Conservation (phyloP, 2,797 vertebrate species). For the Adelosebastes latens region DNA sequence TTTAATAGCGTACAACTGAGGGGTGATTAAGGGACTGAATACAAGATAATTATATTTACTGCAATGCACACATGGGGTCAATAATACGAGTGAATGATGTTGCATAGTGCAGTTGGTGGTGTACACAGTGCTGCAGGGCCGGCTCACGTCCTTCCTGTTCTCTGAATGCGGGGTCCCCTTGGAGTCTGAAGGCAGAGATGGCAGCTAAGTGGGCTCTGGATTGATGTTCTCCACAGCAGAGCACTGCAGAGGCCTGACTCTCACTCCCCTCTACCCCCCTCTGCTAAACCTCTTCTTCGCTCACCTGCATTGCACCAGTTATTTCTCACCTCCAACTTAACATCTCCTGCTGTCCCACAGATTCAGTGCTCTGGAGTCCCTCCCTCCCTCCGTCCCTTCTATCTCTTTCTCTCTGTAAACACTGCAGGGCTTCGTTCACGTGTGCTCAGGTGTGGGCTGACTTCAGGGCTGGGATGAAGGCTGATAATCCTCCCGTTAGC, state of each 20-base stretch:
- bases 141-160: slow-evolving; percentile 43
- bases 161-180: slow-evolving; percentile 40
- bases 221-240: slow-evolving; percentile 74
- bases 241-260: slow-evolving; percentile 76
- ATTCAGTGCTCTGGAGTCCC: slow-evolving; percentile 48
- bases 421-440: slow-evolving; percentile 48
- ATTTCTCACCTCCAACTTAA: slow-evolving; percentile 76
- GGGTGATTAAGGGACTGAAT: slow-evolving; percentile 41
- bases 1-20: slow-evolving; percentile 31
- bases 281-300: slow-evolving; percentile 55
- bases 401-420: slow-evolving; percentile 42
- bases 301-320: slow-evolving; percentile 84
- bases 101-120: slow-evolving; percentile 13
- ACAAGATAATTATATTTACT: slow-evolving; percentile 42
- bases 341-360: slow-evolving; percentile 68
- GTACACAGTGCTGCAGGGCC: slow-evolving; percentile 35
- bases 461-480: slow-evolving; percentile 31
- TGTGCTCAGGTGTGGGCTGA: slow-evolving; percentile 40
- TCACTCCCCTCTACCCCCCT: slow-evolving; percentile 24
- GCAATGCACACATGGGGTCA: slow-evolving; percentile 48
- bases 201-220: slow-evolving; percentile 71
- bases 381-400: slow-evolving; percentile 12
- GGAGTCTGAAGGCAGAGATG: slow-evolving; percentile 58
- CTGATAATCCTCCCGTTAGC: slow-evolving; percentile 20
- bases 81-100: slow-evolving; percentile 47